These are phyloP conservation scores for Orientallactaga bullata DNA, from an alignment of 2,113 vertebrate genomes.

Conservation along the genomic window DNA sequence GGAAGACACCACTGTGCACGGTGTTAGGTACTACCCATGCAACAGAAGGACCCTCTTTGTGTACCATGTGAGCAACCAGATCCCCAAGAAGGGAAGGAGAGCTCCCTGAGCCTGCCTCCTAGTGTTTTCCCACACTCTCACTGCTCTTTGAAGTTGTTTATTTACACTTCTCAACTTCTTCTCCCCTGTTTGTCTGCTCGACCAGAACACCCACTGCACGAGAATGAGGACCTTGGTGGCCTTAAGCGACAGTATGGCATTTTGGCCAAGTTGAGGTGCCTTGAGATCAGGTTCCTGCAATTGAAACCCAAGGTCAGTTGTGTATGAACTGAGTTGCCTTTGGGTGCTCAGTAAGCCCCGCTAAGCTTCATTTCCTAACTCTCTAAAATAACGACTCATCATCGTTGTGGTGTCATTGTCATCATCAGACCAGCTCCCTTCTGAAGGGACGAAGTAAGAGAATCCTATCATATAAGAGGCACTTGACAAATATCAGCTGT, in stretches of 20 bases:
- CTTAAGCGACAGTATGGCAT: too few relatives aligned
- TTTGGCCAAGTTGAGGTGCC: background rate
- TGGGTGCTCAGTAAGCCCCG: background rate
- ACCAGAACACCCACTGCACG: background rate
- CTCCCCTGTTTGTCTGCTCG: background rate
- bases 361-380: background rate
- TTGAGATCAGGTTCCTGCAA: background rate
- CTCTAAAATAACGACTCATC: background rate
- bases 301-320: background rate
- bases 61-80: background rate
- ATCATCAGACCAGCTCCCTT: background rate
- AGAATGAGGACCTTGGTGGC: background rate
- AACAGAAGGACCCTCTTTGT: background rate
- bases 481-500: background rate
- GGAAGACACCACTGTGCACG: fast-evolving
- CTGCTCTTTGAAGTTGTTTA: background rate
- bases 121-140: too few relatives aligned
- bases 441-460: background rate
- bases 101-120: background rate
- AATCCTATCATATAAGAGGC: background rate
- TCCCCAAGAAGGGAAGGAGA: too few relatives aligned
- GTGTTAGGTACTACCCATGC: fast-evolving
- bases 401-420: background rate
- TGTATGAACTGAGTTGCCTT: background rate
- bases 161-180: background rate